Percentiles rank a stretch among this genome's conserved stretches.
Conservation (phyloP, 30 jellyfish, hydroid and myxozoan species). For the Pseudorhiza aurosa region DNA sequence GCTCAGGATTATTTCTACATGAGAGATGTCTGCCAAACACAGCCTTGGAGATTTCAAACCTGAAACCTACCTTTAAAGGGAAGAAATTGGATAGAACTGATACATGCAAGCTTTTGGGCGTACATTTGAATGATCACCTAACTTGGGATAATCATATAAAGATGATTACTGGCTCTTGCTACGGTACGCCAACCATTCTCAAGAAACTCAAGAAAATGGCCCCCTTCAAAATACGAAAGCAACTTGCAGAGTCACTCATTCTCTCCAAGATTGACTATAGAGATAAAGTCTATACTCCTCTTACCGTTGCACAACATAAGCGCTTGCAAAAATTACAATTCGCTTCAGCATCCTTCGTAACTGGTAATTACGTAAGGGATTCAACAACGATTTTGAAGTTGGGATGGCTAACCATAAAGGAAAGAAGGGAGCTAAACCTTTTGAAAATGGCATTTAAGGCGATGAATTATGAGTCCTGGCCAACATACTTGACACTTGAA, state of each 20-base stretch:
- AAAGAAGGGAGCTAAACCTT: constrained; percentile 33
- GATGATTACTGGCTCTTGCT: constrained; percentile 50
- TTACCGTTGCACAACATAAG: constrained; percentile 14
- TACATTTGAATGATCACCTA: constrained; percentile 45
- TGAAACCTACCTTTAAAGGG: constrained; percentile 8
- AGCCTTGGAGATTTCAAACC: constrained; percentile 21
- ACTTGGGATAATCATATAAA: constrained; percentile 48
- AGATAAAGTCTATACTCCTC: constrained; percentile 29
- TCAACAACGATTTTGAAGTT: constrained; percentile 11
- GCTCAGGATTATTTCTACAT: constrained; percentile 39
- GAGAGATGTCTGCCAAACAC: constrained; percentile 56
- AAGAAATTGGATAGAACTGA: constrained; percentile 41
- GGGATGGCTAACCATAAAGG: constrained; percentile 44
- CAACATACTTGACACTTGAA: constrained; percentile 32
- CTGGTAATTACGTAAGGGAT: constrained; percentile 20
- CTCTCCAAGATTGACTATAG: constrained; percentile 55
- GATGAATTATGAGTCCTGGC: constrained; percentile 50
- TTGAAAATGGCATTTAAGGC: constrained; percentile 27
- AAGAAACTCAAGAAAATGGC: constrained; percentile 38
- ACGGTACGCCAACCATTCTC: constrained; percentile 48
- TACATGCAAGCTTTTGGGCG: constrained; percentile 53
- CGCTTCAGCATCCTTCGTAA: constrained; percentile 58
- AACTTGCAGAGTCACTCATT: constrained; percentile 59
- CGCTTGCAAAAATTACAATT: constrained; percentile 35
- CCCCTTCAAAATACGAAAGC: constrained; percentile 52